Percentiles rank a stretch among this genome's conserved stretches.
Conservation (phyloP, 2,888 invertebrate genomes). For the Rhogogaster chlorosoma region DNA sequence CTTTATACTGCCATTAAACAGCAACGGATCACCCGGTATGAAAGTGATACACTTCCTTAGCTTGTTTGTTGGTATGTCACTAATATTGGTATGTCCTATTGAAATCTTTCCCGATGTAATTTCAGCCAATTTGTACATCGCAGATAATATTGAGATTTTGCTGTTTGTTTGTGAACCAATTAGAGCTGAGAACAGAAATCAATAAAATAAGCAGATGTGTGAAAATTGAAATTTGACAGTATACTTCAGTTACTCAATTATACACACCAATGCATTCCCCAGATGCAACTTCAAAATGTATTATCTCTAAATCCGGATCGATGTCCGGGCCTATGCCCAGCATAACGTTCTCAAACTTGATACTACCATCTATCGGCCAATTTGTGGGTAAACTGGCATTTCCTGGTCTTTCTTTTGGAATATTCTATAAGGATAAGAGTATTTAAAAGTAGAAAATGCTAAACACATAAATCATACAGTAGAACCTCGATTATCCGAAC, state of each 20-base stretch:
- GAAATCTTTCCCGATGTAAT: slow-evolving; percentile 62
- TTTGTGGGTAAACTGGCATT: slow-evolving; percentile 54
- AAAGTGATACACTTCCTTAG: slow-evolving; percentile 63
- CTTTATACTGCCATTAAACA: slow-evolving; percentile 65
- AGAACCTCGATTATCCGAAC: no score
- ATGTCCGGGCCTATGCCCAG: slow-evolving; percentile 51
- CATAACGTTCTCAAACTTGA: slow-evolving; percentile 64
- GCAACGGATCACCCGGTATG: slow-evolving; percentile 62
- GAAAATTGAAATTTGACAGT: not conserved
- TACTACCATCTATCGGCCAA: slow-evolving; percentile 63
- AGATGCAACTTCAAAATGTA: slow-evolving; percentile 59
- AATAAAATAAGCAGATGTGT: not conserved
- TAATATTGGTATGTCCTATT: slow-evolving; percentile 61
- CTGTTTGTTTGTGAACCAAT: slow-evolving; percentile 19
- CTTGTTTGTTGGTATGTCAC: slow-evolving; percentile 59
- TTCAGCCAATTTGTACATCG: slow-evolving; percentile 62
- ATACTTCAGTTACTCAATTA: not conserved
- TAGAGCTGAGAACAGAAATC: slow-evolving; percentile 8
- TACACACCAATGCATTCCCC: slow-evolving; percentile 63
- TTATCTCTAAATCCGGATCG: slow-evolving; percentile 57
- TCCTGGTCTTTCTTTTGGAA: slow-evolving; percentile 63
- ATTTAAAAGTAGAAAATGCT: not conserved
- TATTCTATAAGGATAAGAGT: slow-evolving; percentile 55
- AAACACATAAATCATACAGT: not conserved
- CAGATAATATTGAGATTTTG: slow-evolving; percentile 60